phyloP scores from a whole-genome alignment of 1,140 invertebrate species.

The Drosophila arizonae region DNA sequence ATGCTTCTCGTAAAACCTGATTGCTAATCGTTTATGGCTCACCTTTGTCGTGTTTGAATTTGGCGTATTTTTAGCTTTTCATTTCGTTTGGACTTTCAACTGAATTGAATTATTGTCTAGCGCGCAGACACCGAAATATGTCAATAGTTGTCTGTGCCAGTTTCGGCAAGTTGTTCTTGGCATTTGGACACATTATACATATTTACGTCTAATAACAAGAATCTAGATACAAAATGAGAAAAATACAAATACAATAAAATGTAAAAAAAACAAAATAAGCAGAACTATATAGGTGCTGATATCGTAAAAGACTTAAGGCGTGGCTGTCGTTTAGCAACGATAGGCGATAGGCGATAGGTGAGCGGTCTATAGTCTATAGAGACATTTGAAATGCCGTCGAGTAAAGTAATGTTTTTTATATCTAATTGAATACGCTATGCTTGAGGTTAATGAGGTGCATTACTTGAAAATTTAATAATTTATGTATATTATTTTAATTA shows the following conservation, averaged over 20 bases:
- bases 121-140: constrained; percentile 57
- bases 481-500: not conserved
- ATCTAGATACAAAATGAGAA: constrained; percentile 11
- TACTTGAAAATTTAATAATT: not conserved
- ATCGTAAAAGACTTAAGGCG: constrained; percentile 37
- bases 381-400: constrained; percentile 28
- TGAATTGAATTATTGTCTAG: constrained; percentile 67
- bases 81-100: constrained; percentile 41
- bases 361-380: no score
- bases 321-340: constrained; percentile 28
- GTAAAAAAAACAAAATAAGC: constrained; percentile 7
- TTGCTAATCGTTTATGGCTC: constrained; percentile 71
- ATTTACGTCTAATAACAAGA: constrained; percentile 26
- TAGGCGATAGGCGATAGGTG: constrained; percentile 32
- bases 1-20: constrained; percentile 51
- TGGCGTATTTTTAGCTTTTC: constrained; percentile 65
- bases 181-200: constrained; percentile 20
- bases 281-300: constrained; percentile 6
- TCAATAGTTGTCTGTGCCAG: constrained; percentile 61
- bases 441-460: not conserved
- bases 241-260: constrained; percentile 1
- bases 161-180: constrained; percentile 24
- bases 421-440: constrained; percentile 11
- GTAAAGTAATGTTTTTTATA: constrained; percentile 27
- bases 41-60: constrained; percentile 58